A percentile compares a stretch with the other conserved stretches of the same genome.
Evolutionary conservation across 2,113 vertebrate species (phyloP).

Genomic region (Heterocephalus glaber): DNA sequence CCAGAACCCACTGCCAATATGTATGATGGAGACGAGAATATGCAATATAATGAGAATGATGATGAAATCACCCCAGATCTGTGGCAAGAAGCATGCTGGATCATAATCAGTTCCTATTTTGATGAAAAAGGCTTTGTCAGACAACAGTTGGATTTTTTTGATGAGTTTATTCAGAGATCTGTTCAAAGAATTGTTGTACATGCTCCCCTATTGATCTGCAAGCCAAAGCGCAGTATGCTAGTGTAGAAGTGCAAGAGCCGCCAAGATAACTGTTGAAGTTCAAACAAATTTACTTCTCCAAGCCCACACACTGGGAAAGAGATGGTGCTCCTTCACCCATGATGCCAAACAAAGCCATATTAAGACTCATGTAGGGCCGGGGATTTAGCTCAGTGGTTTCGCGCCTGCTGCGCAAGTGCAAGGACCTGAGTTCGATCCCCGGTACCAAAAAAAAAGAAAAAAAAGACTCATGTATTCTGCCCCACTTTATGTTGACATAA

Average conservation of each 20-base stretch:
- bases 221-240: conserved; percentile 97
- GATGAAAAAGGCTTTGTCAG: conserved; percentile 98
- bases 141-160: conserved; percentile 98
- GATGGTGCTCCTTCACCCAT: conserved; percentile 98
- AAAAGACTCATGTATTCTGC: too few species aligned
- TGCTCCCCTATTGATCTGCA: conserved; percentile 98
- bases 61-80: too few species aligned
- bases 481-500: conserved; percentile 98
- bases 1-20: too few species aligned
- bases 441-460: too few species aligned
- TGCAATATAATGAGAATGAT: too few species aligned
- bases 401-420: too few species aligned
- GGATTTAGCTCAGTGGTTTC: too few species aligned
- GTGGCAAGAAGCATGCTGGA: too few species aligned
- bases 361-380: too few species aligned
- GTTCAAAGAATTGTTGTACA: conserved; percentile 99
- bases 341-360: conserved; percentile 98
- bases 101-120: conserved; percentile 99
- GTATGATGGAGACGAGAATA: too few species aligned
- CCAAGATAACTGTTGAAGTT: conserved; percentile 97
- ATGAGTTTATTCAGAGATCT: conserved; percentile 99
- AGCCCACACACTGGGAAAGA: conserved; percentile 98
- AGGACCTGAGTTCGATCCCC: too few species aligned
- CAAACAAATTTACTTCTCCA: conserved; percentile 98
- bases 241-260: conserved; percentile 98